Conservation (phyloP, 1,140 invertebrate genomes). For the Amphibalanus amphitrite region DNA sequence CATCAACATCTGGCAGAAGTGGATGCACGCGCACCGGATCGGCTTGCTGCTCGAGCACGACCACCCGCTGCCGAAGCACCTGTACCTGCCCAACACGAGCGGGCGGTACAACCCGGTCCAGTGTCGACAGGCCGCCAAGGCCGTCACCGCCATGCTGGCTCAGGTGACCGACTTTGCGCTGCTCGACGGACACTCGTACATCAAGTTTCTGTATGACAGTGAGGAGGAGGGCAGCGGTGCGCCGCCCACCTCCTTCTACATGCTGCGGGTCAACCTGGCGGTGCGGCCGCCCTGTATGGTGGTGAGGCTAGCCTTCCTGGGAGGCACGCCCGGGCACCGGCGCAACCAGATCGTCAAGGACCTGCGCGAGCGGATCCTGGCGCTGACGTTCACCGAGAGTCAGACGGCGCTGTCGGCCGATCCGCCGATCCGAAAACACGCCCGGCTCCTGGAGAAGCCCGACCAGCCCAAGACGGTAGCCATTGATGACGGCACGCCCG, state of each 20-base stretch:
- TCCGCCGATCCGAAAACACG: not conserved
- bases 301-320: constrained; percentile 55
- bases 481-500: constrained; percentile 2
- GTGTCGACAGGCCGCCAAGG: constrained; percentile 48
- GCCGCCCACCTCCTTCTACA: constrained; percentile 53
- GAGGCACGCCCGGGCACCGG: constrained; percentile 41
- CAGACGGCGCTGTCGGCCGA: constrained; percentile 23
- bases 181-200: constrained; percentile 60
- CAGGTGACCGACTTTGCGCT: constrained; percentile 55
- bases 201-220: constrained; percentile 42
- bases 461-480: constrained; percentile 3
- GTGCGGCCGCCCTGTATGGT: constrained; percentile 58
- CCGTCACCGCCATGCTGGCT: constrained; percentile 43
- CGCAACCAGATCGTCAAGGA: constrained; percentile 28
- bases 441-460: not conserved
- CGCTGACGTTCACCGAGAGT: constrained; percentile 37
- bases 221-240: constrained; percentile 33
- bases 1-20: constrained; percentile 45
- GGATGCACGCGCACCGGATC: constrained; percentile 58
- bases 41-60: constrained; percentile 56
- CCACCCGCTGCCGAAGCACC: constrained; percentile 44
- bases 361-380: constrained; percentile 34
- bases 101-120: constrained; percentile 43
- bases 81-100: constrained; percentile 43
- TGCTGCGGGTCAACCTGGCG: constrained; percentile 43